Evolutionary conservation across 2,888 invertebrate genomes (phyloP).

Genomic region (Celastrina argiolus): DNA sequence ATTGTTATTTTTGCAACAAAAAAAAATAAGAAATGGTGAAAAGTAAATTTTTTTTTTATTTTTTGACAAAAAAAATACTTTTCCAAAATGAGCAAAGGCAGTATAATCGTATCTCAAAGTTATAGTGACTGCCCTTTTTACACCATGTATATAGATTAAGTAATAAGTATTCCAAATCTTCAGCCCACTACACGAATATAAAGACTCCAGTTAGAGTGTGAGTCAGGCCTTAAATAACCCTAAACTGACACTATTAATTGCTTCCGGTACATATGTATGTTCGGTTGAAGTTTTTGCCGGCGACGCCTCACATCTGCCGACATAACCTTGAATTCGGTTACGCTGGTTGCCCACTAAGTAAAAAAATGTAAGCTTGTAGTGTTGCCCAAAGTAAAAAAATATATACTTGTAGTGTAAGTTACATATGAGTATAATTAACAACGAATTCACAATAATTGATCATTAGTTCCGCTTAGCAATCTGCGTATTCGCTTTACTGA

Average conservation of each 20-base stretch:
- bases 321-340: not conserved
- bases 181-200: not conserved
- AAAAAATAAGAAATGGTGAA: no score
- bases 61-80: no score
- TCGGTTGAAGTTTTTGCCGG: not conserved
- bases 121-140: no score
- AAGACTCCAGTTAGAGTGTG: not conserved
- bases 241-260: not conserved
- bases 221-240: slow-evolving; percentile 3
- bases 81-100: no score
- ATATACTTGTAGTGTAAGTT: not conserved
- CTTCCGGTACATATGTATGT: slow-evolving; percentile 2
- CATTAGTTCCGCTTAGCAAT: not conserved
- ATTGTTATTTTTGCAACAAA: no score
- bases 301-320: not conserved
- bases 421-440: not conserved
- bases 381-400: not conserved
- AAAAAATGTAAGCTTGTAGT: not conserved
- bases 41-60: no score
- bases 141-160: no score
- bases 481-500: not conserved
- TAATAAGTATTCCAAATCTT: not conserved
- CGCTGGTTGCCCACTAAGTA: not conserved
- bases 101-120: no score
- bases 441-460: not conserved